These are phyloP conservation scores for Cyanoliseus patagonus DNA, from an alignment of 2,113 vertebrate species.

Conservation along the genomic window DNA sequence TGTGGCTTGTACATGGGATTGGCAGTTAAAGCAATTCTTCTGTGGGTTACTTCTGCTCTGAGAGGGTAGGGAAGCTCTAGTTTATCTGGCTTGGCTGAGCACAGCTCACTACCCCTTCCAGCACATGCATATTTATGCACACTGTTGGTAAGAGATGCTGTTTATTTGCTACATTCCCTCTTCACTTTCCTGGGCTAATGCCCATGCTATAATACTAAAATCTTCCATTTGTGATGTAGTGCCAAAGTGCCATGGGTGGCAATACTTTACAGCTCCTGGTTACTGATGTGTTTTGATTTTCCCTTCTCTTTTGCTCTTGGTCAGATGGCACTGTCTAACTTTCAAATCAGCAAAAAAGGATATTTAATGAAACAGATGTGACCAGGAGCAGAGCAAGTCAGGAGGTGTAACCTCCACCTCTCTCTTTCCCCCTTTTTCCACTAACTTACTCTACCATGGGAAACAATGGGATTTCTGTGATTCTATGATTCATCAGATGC, in stretches of 20 bases:
- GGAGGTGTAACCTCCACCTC: neutral
- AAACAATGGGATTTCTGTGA: neutral
- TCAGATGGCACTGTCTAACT: neutral
- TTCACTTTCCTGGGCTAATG: neutral
- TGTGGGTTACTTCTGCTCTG: neutral
- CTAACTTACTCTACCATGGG: neutral
- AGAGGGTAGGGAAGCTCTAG: neutral
- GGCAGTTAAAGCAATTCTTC: neutral
- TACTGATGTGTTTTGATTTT: neutral
- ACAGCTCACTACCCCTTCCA: neutral
- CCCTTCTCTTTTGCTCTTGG: neutral
- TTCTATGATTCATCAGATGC: neutral
- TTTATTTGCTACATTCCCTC: neutral
- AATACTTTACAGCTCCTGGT: neutral
- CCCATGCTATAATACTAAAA: neutral
- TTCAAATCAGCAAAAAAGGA: neutral
- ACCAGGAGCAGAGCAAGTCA: neutral
- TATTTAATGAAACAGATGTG: neutral
- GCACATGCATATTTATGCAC: neutral
- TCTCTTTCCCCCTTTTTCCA: neutral
- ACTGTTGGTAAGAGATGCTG: neutral
- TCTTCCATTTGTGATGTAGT: neutral
- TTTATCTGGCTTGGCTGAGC: neutral
- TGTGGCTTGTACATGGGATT: neutral
- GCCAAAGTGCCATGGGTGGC: neutral